These are phyloP conservation scores for Phoxinus phoxinus DNA, from an alignment of 2,113 vertebrate genomes.

Conservation along the genomic window DNA sequence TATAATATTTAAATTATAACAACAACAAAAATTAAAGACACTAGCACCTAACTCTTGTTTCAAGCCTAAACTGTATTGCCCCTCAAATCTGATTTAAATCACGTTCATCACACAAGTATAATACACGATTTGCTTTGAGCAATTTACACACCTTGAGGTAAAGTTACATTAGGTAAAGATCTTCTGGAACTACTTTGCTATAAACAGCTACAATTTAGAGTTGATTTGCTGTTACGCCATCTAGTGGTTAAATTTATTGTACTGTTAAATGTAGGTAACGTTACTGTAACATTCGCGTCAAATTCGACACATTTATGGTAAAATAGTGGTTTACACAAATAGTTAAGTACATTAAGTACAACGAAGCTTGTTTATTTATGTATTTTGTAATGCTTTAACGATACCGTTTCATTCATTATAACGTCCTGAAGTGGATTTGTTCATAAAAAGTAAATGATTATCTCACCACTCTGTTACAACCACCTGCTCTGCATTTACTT, in stretches of 20 bases:
- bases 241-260: background rate
- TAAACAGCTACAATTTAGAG: too few species aligned
- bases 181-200: too few species aligned
- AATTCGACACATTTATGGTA: background rate
- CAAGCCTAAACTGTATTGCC: too few species aligned
- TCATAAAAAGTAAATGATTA: background rate
- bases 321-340: background rate
- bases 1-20: background rate
- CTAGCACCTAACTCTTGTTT: too few species aligned
- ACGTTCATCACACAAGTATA: too few species aligned
- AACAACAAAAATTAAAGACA: background rate
- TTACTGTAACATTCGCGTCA: background rate
- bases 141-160: too few species aligned
- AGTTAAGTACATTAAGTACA: background rate
- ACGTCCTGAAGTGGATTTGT: background rate
- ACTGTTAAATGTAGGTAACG: too few species aligned
- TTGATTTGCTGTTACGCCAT: too few species aligned
- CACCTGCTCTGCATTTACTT: background rate
- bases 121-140: too few species aligned
- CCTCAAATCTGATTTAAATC: too few species aligned
- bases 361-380: background rate
- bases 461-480: background rate
- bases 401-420: background rate
- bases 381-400: background rate
- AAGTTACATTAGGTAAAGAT: too few species aligned